These are phyloP conservation scores for Calephelis perditalis DNA, from an alignment of 2,888 invertebrate genomes.

Conservation along the genomic window DNA sequence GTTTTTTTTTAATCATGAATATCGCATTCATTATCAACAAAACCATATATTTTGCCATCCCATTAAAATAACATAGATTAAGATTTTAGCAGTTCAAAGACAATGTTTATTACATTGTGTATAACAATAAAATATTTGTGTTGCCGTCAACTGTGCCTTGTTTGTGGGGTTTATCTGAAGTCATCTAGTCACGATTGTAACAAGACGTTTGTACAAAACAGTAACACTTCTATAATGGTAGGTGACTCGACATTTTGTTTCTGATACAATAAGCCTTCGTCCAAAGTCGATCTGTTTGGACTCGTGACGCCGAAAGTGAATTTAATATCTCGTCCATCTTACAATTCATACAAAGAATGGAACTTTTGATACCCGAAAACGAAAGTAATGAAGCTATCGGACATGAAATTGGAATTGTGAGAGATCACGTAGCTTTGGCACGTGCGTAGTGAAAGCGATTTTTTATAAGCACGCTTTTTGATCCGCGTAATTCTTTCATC, in stretches of 20 bases:
- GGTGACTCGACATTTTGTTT: constrained; percentile 48
- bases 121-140: constrained; percentile 43
- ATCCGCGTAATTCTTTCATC: constrained; percentile 5
- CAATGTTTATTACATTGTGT: constrained; percentile 29
- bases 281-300: constrained; percentile 32
- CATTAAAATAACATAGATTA: constrained; percentile 18
- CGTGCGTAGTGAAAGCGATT: constrained; percentile 50
- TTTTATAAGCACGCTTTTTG: constrained; percentile 11
- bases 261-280: constrained; percentile 39
- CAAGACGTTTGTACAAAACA: constrained; percentile 52
- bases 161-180: constrained; percentile 45
- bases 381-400: constrained; percentile 45
- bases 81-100: constrained; percentile 20
- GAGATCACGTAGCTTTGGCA: constrained; percentile 38
- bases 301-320: constrained; percentile 57
- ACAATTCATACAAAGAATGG: constrained; percentile 46
- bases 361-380: constrained; percentile 52
- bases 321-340: constrained; percentile 33
- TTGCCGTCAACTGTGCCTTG: constrained; percentile 43
- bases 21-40: too few relatives aligned
- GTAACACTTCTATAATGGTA: constrained; percentile 47
- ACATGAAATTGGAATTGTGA: constrained; percentile 37
- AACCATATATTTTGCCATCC: too few relatives aligned
- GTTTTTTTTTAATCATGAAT: too few relatives aligned
- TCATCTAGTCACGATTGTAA: constrained; percentile 63